A percentile compares a stretch with the other conserved stretches of the same genome.
Conservation (phyloP, 2,888 invertebrate genomes). For the Xylota segnis region DNA sequence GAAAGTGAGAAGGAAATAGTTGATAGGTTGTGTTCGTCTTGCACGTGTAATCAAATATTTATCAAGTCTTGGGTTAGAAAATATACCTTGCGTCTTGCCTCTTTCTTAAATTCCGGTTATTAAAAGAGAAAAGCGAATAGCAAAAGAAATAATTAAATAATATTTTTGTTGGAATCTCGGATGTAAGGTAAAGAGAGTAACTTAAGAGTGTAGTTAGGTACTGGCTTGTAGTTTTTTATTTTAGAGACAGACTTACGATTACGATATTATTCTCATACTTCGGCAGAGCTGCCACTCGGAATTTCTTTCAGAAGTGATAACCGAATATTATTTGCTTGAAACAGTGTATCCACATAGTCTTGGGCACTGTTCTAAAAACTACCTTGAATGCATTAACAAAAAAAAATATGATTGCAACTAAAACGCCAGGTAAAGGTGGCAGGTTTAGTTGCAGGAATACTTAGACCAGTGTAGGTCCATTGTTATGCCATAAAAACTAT, state of each 20-base stretch:
- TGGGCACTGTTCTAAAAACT: too few species aligned
- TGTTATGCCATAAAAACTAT: too few species aligned
- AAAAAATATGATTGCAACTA: too few species aligned
- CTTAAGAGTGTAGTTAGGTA: slow-evolving; percentile 27
- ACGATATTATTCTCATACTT: slow-evolving; percentile 7
- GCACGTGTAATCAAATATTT: slow-evolving; percentile 47
- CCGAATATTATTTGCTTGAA: too few species aligned
- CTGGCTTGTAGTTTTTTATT: slow-evolving; percentile 12
- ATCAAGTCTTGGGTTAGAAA: slow-evolving; percentile 69
- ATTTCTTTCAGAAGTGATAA: background rate
- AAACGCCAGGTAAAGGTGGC: too few species aligned
- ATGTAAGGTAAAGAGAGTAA: slow-evolving; percentile 32
- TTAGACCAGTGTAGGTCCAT: too few species aligned
- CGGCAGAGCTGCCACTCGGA: slow-evolving; percentile 4
- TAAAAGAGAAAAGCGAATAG: slow-evolving; percentile 60
- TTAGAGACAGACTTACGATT: slow-evolving; percentile 18
- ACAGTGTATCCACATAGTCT: too few species aligned
- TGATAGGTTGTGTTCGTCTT: slow-evolving; percentile 71
- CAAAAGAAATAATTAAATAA: slow-evolving; percentile 29
- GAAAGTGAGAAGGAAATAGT: slow-evolving; percentile 63
- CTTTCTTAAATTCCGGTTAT: slow-evolving; percentile 69
- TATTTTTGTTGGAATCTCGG: slow-evolving; percentile 1
- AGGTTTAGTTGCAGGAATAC: too few species aligned
- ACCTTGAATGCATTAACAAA: too few species aligned
- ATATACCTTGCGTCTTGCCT: slow-evolving; percentile 44